These are phyloP conservation scores for Xiphophorus hellerii DNA, from an alignment of 2,113 vertebrate species.

Conservation along the genomic window DNA sequence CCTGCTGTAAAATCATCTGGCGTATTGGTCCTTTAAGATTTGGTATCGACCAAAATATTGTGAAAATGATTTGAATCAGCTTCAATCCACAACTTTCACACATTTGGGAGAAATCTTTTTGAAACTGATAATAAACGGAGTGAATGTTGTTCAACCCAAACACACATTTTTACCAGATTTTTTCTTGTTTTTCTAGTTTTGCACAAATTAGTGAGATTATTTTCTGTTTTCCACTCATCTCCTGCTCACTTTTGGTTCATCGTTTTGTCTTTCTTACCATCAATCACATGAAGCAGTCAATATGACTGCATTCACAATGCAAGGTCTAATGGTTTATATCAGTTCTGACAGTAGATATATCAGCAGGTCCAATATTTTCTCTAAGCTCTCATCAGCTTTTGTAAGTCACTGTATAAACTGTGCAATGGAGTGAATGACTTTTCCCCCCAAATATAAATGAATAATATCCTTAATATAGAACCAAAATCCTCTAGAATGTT, in stretches of 20 bases:
- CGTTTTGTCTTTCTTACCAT: constrained; percentile 14
- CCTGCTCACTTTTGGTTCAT: constrained; percentile 9
- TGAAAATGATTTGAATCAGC: neutral
- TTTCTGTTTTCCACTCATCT: too few species aligned
- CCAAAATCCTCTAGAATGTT: too few species aligned
- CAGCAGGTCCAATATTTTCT: neutral
- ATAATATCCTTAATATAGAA: too few species aligned
- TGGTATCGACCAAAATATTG: neutral
- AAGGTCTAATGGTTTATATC: neutral
- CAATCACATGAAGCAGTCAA: neutral
- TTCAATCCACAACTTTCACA: too few species aligned
- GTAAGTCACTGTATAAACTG: neutral
- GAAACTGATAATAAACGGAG: neutral
- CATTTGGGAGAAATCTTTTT: too few species aligned
- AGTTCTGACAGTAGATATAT: neutral
- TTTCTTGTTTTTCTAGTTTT: neutral
- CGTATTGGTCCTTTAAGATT: neutral
- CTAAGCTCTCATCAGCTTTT: neutral
- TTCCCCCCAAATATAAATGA: too few species aligned
- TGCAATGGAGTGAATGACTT: too few species aligned
- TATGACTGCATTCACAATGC: constrained; percentile 8
- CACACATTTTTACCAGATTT: neutral
- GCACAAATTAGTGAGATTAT: neutral
- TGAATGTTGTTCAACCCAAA: neutral
- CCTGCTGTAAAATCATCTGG: constrained; percentile 20